Conservation (phyloP, 2,113 vertebrate genomes). For the Percina caprodes region DNA sequence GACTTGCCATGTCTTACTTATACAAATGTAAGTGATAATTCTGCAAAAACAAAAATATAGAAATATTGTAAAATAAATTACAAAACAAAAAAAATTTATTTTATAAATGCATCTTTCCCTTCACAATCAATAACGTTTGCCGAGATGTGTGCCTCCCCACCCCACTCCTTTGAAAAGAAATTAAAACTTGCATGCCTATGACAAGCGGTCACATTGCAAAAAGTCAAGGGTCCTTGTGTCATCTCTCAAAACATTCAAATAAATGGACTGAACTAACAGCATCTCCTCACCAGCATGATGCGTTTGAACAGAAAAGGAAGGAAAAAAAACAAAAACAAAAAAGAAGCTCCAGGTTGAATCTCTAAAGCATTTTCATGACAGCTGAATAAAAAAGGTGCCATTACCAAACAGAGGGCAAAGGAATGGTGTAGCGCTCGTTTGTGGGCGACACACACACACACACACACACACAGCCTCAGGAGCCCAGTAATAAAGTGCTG, state of each 20-base stretch:
- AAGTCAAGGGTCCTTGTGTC: constrained; percentile 58
- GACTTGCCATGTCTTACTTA: constrained; percentile 70
- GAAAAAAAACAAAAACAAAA: not conserved
- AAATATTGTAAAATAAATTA: constrained; percentile 80
- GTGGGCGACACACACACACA: constrained; percentile 2
- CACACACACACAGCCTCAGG: constrained; percentile 21
- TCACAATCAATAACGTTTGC: constrained; percentile 44
- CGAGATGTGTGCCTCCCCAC: constrained; percentile 38
- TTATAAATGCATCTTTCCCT: constrained; percentile 68
- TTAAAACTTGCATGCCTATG: constrained; percentile 57
- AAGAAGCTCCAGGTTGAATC: constrained; percentile 41
- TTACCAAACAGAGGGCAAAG: constrained; percentile 38
- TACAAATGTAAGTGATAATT: constrained; percentile 80
- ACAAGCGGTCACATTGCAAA: constrained; percentile 55
- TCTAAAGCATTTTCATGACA: constrained; percentile 57
- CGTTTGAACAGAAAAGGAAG: constrained; percentile 11
- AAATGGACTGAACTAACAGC: constrained; percentile 41
- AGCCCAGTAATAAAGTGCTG: constrained; percentile 74
- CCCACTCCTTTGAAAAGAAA: constrained; percentile 42
- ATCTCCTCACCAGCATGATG: constrained; percentile 26
- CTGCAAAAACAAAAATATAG: constrained; percentile 71
- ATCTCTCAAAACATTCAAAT: constrained; percentile 62
- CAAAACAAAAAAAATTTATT: constrained; percentile 58
- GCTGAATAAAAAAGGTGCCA: constrained; percentile 53
- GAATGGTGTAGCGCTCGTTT: constrained; percentile 25